These are phyloP conservation scores for Chionomys nivalis DNA, from an alignment of 2,113 vertebrate species.

Conservation along the genomic window DNA sequence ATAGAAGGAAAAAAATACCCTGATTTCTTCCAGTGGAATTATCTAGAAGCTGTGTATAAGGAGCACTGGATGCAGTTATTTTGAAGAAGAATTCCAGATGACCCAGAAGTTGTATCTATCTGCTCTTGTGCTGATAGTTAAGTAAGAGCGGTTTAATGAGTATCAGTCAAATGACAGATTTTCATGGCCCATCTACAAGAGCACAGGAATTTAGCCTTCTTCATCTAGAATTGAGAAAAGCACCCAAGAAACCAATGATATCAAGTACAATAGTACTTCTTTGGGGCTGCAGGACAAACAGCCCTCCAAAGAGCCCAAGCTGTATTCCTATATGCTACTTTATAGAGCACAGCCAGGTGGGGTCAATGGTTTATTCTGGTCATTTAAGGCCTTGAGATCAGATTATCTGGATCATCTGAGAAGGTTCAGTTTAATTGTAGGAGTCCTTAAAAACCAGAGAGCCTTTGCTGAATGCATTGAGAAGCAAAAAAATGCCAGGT, in stretches of 20 bases:
- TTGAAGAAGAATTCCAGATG: background rate
- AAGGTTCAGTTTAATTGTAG: background rate
- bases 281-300: background rate
- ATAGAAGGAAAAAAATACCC: background rate
- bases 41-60: background rate
- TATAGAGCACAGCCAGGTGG: background rate
- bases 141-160: background rate
- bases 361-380: background rate
- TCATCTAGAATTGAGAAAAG: background rate
- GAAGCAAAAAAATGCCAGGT: background rate
- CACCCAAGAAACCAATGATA: background rate
- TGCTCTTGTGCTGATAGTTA: background rate
- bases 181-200: background rate
- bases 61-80: background rate
- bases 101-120: background rate
- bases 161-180: background rate
- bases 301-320: background rate
- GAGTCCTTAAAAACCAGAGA: background rate
- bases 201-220: background rate
- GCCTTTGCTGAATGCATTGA: background rate
- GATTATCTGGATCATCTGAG: background rate
- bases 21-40: background rate
- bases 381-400: background rate
- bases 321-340: background rate
- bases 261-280: background rate